These are phyloP conservation scores for Platerodrilus igneus DNA, from an alignment of 2,888 invertebrate genomes.

Conservation along the genomic window DNA sequence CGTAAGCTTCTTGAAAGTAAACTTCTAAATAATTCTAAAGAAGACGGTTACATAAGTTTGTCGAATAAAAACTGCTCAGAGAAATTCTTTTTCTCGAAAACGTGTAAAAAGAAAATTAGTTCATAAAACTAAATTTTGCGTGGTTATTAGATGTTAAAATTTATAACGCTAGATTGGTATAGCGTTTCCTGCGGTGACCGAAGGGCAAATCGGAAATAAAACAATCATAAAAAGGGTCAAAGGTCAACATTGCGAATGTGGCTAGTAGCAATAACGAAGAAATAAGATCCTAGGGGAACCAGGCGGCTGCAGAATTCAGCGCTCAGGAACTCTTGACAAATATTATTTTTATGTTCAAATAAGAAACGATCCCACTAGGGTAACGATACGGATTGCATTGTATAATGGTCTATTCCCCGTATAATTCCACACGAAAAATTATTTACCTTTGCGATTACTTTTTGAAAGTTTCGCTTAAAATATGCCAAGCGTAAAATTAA, in stretches of 20 bases:
- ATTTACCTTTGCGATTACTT: conserved; percentile 23
- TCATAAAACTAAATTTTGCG: no score
- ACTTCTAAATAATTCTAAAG: no score
- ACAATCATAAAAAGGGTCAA: conserved; percentile 21
- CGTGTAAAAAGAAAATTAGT: no score
- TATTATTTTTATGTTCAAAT: conserved; percentile 25
- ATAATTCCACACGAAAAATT: conserved; percentile 19
- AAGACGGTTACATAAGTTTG: no score
- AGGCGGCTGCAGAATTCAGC: conserved; percentile 16
- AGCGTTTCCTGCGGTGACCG: conserved; percentile 9
- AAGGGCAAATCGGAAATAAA: conserved; percentile 15
- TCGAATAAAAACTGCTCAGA: no score
- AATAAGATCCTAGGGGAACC: conserved; percentile 22
- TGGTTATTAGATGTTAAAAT: conserved; percentile 4
- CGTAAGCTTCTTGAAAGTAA: no score
- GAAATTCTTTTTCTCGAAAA: no score
- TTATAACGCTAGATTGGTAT: conserved; percentile 6
- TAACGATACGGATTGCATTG: conserved; percentile 23
- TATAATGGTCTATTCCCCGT: conserved; percentile 21
- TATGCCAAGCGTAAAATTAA: conserved; percentile 18
- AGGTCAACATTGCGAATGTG: conserved; percentile 22
- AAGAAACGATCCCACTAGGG: conserved; percentile 22
- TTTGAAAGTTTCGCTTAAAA: conserved; percentile 11
- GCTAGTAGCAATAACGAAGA: conserved; percentile 23
- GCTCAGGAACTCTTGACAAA: conserved; percentile 23